A percentile compares a stretch with the other conserved stretches of the same genome.
Conservation (phyloP, 2,113 vertebrate species). For the Stigmatopora nigra region DNA sequence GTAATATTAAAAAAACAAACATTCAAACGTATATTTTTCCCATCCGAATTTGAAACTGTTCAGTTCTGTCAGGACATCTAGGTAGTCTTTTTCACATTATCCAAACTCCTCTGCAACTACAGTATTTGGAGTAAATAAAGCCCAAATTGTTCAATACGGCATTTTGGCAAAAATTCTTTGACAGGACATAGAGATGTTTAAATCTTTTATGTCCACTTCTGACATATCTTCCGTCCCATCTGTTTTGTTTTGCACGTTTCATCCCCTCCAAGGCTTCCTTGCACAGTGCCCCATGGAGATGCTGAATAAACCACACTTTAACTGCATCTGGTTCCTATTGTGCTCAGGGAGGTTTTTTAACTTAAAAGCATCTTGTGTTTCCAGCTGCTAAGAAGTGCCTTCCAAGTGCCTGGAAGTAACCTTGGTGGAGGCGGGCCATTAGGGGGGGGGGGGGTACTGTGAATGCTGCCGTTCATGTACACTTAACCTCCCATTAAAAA, state of each 20-base stretch:
- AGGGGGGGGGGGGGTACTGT: constrained; percentile 1
- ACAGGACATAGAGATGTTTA: constrained; percentile 11
- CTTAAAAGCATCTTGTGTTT: constrained; percentile 46
- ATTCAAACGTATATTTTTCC: too few relatives aligned
- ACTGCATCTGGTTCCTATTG: constrained; percentile 52
- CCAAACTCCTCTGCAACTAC: constrained; percentile 2
- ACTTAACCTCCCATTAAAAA: too few relatives aligned
- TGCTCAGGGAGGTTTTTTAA: constrained; percentile 44
- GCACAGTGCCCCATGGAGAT: constrained; percentile 31
- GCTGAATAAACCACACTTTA: constrained; percentile 18
- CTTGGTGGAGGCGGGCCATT: constrained; percentile 48
- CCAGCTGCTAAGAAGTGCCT: constrained; percentile 45
- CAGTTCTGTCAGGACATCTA: too few relatives aligned
- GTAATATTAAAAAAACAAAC: too few relatives aligned
- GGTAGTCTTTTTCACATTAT: constrained; percentile 1
- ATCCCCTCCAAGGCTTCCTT: constrained; percentile 9
- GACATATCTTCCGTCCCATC: neutral
- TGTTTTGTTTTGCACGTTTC: constrained; percentile 14
- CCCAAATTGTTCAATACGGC: constrained; percentile 18
- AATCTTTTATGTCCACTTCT: constrained; percentile 3
- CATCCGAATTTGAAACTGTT: too few relatives aligned
- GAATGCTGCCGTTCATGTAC: neutral
- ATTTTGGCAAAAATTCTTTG: neutral
- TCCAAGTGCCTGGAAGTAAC: constrained; percentile 36
- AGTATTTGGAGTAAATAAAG: neutral